phyloP scores from a whole-genome alignment of 2,113 vertebrate species.

The Stegastes partitus region DNA sequence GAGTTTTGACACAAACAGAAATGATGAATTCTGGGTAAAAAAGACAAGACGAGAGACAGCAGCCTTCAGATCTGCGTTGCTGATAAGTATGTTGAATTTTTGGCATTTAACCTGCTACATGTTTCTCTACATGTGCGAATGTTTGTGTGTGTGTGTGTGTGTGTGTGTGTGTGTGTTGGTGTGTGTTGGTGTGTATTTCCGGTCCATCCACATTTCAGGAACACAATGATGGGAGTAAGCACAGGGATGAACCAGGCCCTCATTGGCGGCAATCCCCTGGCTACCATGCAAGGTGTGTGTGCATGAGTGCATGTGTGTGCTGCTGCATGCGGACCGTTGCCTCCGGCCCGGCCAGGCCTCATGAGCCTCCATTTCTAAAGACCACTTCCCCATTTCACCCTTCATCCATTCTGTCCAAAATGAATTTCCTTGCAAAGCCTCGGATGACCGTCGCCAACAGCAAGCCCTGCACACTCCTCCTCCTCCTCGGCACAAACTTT shows the following conservation, averaged over 20 bases:
- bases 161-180: slow-evolving; percentile 16
- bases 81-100: not conserved
- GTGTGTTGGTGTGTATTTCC: slow-evolving; percentile 33
- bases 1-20: no score
- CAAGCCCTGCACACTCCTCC: slow-evolving; percentile 3
- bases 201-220: slow-evolving; percentile 84
- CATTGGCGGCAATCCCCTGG: slow-evolving; percentile 91
- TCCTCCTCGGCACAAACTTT: slow-evolving; percentile 67
- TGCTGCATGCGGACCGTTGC: not conserved
- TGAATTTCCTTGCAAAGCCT: slow-evolving; percentile 60
- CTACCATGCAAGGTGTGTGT: slow-evolving; percentile 94
- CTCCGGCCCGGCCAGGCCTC: slow-evolving; percentile 28
- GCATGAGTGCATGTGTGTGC: slow-evolving; percentile 8
- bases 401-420: slow-evolving; percentile 65
- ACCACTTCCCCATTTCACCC: slow-evolving; percentile 66
- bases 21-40: no score
- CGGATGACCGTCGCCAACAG: slow-evolving; percentile 35
- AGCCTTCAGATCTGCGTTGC: no score
- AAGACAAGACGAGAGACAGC: no score
- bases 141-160: slow-evolving; percentile 16
- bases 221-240: slow-evolving; percentile 92
- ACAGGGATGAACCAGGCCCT: slow-evolving; percentile 92
- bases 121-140: slow-evolving; percentile 43
- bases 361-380: slow-evolving; percentile 65
- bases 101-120: slow-evolving; percentile 33